These are phyloP conservation scores for Forbesichthys agassizii DNA, from an alignment of 2,113 vertebrate genomes.

Conservation along the genomic window DNA sequence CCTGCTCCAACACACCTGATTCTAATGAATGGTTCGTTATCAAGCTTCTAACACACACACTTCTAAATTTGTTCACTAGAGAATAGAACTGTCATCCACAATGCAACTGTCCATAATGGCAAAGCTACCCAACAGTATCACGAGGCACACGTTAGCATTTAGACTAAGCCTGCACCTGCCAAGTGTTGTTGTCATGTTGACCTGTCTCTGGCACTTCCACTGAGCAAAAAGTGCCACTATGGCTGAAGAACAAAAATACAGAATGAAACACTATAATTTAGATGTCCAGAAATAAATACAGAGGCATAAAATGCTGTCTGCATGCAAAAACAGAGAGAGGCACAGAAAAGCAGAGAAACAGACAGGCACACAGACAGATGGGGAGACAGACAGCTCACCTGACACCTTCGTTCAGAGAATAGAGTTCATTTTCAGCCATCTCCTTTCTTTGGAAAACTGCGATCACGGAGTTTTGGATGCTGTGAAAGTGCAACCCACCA, in stretches of 20 bases:
- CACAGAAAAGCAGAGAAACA: background rate
- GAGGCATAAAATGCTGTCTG: constrained; percentile 3
- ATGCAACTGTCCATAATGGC: background rate
- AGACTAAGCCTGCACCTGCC: constrained; percentile 12
- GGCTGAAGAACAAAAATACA: constrained; percentile 15
- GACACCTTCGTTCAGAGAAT: constrained; percentile 95
- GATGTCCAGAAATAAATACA: too few species aligned
- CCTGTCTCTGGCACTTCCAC: background rate
- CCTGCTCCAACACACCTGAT: too few species aligned
- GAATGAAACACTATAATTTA: constrained; percentile 19
- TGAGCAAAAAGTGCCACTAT: background rate
- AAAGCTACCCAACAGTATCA: background rate
- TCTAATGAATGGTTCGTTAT: too few species aligned
- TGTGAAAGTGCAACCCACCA: constrained; percentile 54
- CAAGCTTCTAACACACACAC: too few species aligned
- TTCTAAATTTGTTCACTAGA: too few species aligned
- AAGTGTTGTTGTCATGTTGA: background rate
- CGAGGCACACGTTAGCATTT: constrained; percentile 11
- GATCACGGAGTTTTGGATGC: constrained; percentile 95
- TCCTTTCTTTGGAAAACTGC: constrained; percentile 93
- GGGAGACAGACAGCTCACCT: constrained; percentile 78
- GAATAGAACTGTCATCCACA: background rate
- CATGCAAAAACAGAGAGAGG: constrained; percentile 10
- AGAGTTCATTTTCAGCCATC: constrained; percentile 92
- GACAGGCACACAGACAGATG: background rate